Evolutionary conservation across 2,888 invertebrate species (phyloP), one percentile per base, ranked within the genome.

Genomic region (Antheraea yamamai): DNA sequence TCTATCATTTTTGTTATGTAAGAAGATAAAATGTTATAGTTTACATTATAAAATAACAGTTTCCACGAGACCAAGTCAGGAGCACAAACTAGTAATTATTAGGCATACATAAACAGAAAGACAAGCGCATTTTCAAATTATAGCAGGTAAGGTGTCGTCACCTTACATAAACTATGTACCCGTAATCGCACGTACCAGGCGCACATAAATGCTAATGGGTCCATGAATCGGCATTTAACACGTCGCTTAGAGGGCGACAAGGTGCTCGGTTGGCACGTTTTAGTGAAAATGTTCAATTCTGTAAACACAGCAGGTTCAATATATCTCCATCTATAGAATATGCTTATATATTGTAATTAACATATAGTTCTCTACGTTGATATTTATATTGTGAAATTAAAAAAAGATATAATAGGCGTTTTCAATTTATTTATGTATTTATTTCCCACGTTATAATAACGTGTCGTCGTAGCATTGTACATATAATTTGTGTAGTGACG

Each of bases 131-230:
- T 12, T 61, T 61, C 23, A 61, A 61, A 10, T 61, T 23, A 12
- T 23, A 66, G 16, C 26, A 39, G 35, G 20, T 18, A 70, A 39
- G 39, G 4, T 18, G 14, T n/a, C 16, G 6, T 55, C 55, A 61
- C 70, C 20, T 70, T 70, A 39, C 64, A 70, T 70, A 70, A 70
- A 39, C n/a, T 70, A 70, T n/a, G 70, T 39, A 70, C 39, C 10
- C 77, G 77, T 83, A 83, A 86, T 85, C 82, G 80, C 83, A 81
- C 81, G 85, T 85, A 83, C 87, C 84, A 85, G 83, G 84, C 78
- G 76, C 78, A 35, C 86, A 85, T 89, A 86, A 88, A 89, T 88
- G 83, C 81, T 82, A 86, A 89, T 82, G 82, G 78, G 77, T 81
- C 74, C 79, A 80, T 84, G 82, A 85, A 85, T 84, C 81, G 81